Base-by-base conservation (phyloP, 1,140 invertebrate species). In the Zophobas atratus region DNA sequence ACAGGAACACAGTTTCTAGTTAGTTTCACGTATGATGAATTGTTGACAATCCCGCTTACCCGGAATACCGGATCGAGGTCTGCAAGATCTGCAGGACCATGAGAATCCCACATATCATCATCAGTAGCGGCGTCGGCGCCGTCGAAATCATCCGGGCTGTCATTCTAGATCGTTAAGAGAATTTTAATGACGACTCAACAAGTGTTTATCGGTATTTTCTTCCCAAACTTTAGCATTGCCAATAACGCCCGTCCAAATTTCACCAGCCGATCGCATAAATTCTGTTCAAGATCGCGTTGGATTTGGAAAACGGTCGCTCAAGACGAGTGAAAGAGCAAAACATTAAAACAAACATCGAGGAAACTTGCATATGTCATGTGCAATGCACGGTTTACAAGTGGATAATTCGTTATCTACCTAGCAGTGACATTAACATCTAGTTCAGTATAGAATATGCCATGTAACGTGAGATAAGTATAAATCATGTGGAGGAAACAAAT, bases 71-170 rank as follows among this genome's bases (percentile, higher is more conserved):
- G 82, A 49, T 85, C 84, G 63, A 84, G 77, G 53, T 82, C 90
- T 84, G 87, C 86, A 81, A 90, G 85, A 83, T 86, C 87, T 83
- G 88, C 87, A 80, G 88, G 87, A 85, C 86, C 87, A 87, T 89
- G 89, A 85, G 85, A 89, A 86, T 91, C 90, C 91, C 91, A 92
- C 83, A 88, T 88, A 83, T 89, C 89, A 86, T 90, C 91, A 82
- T 90, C 90, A 82, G 89, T 86, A 84, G 90, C 88, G 77, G 88
- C 87, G 88, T 91, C 90, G 83, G 83, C 84, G 32, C 80, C 84
- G 33, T 84, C 85, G 79, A 84, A 81, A 80, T 86, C 82, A 80
- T 84, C 82, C 36, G 83, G 79, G 56, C 73, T 81, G 76, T 86
- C 84, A 73, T 84, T 84, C 85, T 84, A 77, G 38, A 79, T 80